Percentiles rank a stretch among this genome's conserved stretches.
These are phyloP conservation scores for Paramisgurnus dabryanus DNA, from an alignment of 2,113 vertebrate genomes.

Conservation along the genomic window DNA sequence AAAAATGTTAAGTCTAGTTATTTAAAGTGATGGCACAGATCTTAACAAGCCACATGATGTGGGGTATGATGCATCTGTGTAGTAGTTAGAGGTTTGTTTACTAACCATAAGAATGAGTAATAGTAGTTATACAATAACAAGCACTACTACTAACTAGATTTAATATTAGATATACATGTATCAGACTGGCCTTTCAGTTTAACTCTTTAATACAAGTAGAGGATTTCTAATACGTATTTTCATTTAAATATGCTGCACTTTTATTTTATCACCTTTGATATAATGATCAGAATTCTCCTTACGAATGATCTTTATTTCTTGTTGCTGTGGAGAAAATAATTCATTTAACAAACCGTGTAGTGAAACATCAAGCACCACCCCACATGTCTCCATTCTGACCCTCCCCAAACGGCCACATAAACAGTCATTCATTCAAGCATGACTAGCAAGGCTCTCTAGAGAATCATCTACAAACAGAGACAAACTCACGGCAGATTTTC, in stretches of 20 bases:
- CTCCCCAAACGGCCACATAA: constrained; percentile 11
- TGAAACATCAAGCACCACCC: constrained; percentile 53
- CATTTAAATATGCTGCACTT: not conserved
- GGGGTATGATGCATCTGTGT: too few relatives aligned
- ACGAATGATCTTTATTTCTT: not conserved
- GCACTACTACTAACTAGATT: too few relatives aligned
- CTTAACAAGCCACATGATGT: too few relatives aligned
- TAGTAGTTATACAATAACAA: too few relatives aligned
- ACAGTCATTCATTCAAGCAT: constrained; percentile 22
- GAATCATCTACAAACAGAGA: constrained; percentile 4
- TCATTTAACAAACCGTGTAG: constrained; percentile 38
- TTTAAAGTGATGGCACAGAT: too few relatives aligned
- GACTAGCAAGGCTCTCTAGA: constrained; percentile 37
- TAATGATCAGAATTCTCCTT: not conserved
- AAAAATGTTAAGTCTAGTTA: too few relatives aligned
- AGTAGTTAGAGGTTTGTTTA: too few relatives aligned
- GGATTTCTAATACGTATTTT: too few relatives aligned
- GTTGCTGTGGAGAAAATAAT: constrained; percentile 3
- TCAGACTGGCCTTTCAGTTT: too few relatives aligned
- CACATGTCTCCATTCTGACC: not conserved
- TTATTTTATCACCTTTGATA: not conserved
- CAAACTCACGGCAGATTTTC: not conserved
- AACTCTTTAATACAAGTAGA: too few relatives aligned
- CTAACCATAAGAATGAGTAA: too few relatives aligned
- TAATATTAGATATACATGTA: too few relatives aligned